Conservation (phyloP, 1,140 invertebrate species). For the Radopholus similis region DNA sequence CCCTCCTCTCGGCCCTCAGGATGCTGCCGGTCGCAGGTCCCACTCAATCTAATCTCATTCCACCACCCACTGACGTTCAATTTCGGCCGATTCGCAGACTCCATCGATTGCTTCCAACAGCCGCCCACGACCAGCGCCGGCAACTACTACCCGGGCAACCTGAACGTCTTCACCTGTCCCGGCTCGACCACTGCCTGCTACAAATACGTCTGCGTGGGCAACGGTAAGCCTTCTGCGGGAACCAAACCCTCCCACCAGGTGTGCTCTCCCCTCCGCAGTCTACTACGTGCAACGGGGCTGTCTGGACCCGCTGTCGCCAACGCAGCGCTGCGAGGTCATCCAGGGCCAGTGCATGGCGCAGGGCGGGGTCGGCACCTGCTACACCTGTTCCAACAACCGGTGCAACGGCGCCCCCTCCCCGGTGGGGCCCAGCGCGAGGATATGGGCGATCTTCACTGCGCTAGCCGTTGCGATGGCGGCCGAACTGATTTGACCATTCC, state of each 20-base stretch:
- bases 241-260: neutral
- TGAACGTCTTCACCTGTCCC: conserved; percentile 20
- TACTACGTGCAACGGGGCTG: conserved; percentile 39
- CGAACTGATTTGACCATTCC: neutral
- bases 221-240: conserved; percentile 17
- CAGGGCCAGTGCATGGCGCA: conserved; percentile 30
- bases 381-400: conserved; percentile 28
- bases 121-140: neutral
- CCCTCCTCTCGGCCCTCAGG: too few relatives aligned
- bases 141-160: conserved; percentile 3
- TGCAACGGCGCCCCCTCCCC: conserved; percentile 68
- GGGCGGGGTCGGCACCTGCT: conserved; percentile 28
- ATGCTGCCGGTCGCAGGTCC: too few relatives aligned
- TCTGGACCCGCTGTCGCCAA: conserved; percentile 28
- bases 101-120: conserved; percentile 31
- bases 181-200: conserved; percentile 13
- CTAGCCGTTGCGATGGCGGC: conserved; percentile 1
- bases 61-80: too few relatives aligned
- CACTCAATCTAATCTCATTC: too few relatives aligned
- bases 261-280: too few relatives aligned
- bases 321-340: conserved; percentile 13
- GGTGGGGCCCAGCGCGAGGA: too few relatives aligned
- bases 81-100: too few relatives aligned
- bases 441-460: too few relatives aligned
- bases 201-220: conserved; percentile 30